These are phyloP conservation scores for Taeniopygia guttata DNA, from an alignment of 2,797 vertebrate species.

Conservation along the genomic window DNA sequence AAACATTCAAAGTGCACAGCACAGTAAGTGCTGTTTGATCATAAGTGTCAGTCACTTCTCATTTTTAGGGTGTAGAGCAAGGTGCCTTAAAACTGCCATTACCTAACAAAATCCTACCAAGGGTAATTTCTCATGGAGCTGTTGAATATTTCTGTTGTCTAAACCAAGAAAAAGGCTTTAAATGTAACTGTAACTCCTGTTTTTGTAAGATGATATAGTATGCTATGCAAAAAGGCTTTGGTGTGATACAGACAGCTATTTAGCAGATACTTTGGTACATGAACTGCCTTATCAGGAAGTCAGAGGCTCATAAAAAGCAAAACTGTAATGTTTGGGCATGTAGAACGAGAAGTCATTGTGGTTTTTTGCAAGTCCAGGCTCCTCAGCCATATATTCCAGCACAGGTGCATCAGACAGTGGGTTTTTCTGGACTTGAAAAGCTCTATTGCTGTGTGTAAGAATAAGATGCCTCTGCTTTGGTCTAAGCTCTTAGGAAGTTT, in stretches of 20 bases:
- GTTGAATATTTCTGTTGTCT: background rate
- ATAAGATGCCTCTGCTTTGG: background rate
- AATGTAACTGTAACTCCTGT: background rate
- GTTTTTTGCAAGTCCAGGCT: background rate
- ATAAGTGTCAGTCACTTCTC: background rate
- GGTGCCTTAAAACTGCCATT: background rate
- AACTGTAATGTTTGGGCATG: background rate
- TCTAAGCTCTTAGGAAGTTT: background rate
- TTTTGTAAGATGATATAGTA: background rate
- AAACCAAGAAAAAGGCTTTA: background rate
- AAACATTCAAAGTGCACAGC: background rate
- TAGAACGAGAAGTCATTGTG: constrained; percentile 11
- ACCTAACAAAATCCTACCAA: background rate
- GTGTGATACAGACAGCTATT: background rate
- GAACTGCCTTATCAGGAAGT: background rate
- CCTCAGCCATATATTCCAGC: background rate
- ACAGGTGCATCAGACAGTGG: background rate
- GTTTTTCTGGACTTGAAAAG: background rate
- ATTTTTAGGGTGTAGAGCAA: background rate
- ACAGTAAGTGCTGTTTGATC: background rate
- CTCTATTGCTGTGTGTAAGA: background rate
- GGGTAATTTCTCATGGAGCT: background rate
- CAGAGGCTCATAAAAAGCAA: background rate
- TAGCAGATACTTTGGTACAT: background rate
- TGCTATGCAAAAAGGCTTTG: background rate